Conservation (phyloP, 2,888 invertebrate genomes). For the Drosophila parthenogenetica region DNA sequence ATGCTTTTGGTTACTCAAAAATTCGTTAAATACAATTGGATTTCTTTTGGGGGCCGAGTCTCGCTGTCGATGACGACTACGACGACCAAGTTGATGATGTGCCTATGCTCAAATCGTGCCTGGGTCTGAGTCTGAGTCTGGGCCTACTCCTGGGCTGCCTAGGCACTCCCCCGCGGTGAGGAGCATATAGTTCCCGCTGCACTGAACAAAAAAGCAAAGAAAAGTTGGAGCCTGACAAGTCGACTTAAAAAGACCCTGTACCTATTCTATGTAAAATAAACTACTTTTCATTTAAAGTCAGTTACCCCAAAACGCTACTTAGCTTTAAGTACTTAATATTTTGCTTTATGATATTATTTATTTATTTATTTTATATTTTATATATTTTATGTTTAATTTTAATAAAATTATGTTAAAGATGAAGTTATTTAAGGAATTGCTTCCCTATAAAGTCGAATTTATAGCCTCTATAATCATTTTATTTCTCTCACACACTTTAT, state of each 20-base stretch:
- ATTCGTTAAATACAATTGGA: constrained; percentile 82
- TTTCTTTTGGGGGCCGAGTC: constrained; percentile 68
- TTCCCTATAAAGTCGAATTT: no score
- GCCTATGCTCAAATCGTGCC: constrained; percentile 64
- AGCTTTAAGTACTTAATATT: no score
- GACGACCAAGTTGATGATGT: constrained; percentile 71
- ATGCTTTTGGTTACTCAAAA: constrained; percentile 67
- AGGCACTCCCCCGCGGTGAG: constrained; percentile 77
- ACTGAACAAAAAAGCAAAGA: constrained; percentile 3
- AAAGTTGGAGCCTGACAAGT: background rate
- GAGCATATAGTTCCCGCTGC: constrained; percentile 31
- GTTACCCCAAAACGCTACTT: no score
- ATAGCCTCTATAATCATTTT: no score
- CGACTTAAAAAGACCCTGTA: background rate
- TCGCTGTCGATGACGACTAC: constrained; percentile 68
- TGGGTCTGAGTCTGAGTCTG: constrained; percentile 28
- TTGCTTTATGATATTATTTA: no score
- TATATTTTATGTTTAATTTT: no score
- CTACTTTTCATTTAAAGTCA: no score
- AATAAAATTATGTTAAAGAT: no score
- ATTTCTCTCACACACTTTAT: background rate
- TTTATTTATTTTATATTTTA: no score
- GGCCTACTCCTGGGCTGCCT: constrained; percentile 22
- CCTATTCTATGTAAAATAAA: background rate
- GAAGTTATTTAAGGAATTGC: no score